Evolutionary conservation across 2,797 vertebrate species (phyloP).

Genomic region (Phoxinus dragarum): DNA sequence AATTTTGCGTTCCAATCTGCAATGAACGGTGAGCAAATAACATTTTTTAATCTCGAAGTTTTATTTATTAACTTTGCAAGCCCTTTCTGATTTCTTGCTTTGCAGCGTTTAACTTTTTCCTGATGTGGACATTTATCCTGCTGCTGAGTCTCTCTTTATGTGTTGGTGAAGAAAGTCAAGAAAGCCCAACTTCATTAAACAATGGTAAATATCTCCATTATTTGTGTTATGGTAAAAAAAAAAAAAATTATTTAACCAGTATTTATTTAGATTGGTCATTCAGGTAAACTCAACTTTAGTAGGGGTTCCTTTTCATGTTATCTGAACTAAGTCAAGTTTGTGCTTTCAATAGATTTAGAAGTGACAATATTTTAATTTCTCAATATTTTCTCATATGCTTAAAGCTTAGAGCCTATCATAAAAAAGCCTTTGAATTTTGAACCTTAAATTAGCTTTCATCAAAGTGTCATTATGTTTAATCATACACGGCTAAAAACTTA

Average conservation of each 20-base stretch:
- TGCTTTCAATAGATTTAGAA: background rate
- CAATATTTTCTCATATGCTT: background rate
- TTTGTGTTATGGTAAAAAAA: background rate
- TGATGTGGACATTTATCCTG: constrained; percentile 39
- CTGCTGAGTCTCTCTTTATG: constrained; percentile 34
- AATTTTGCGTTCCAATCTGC: background rate
- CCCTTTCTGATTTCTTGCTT: background rate
- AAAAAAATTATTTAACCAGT: background rate
- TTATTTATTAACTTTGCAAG: background rate
- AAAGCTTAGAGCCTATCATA: too few species aligned
- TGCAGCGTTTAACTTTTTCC: constrained; percentile 15
- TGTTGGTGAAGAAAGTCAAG: constrained; percentile 38
- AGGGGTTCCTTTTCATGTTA: too few species aligned
- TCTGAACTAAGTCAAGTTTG: background rate
- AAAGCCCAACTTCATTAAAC: constrained; percentile 14
- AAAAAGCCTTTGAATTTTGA: background rate
- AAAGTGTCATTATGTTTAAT: background rate
- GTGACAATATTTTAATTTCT: background rate
- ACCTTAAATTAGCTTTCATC: background rate
- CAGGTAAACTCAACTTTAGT: background rate
- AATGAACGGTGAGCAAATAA: constrained; percentile 53
- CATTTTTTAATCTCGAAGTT: background rate
- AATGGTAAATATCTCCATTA: constrained; percentile 25
- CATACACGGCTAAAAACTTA: too few species aligned
- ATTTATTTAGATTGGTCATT: background rate